Conservation (phyloP, 2,797 vertebrate genomes). For the Esox masquinongy region DNA sequence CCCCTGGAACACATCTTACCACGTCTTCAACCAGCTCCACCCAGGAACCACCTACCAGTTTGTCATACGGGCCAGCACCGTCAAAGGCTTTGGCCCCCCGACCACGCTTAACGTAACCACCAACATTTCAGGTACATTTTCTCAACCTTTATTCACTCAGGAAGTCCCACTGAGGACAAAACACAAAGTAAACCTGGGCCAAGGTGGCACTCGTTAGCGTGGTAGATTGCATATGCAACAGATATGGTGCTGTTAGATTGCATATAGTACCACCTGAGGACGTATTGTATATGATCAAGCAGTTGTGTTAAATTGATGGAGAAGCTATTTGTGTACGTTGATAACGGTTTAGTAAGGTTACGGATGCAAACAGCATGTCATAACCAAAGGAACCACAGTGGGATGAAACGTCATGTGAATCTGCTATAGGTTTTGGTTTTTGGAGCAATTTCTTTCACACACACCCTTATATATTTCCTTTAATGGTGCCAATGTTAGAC, state of each 20-base stretch:
- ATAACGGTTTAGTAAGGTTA: background rate
- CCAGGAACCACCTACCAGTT: constrained; percentile 97
- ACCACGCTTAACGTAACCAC: constrained; percentile 94
- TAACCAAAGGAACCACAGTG: background rate
- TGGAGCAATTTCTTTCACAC: background rate
- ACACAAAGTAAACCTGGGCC: background rate
- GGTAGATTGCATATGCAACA: background rate
- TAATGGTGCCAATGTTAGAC: background rate
- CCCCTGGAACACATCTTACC: constrained; percentile 89
- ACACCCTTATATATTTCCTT: background rate
- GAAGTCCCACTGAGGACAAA: background rate
- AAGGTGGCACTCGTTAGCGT: background rate
- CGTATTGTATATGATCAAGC: no score
- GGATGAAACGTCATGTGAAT: background rate
- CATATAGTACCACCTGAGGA: background rate
- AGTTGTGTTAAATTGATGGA: background rate
- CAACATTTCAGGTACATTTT: constrained; percentile 90
- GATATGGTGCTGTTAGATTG: background rate
- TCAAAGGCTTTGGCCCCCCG: constrained; percentile 92
- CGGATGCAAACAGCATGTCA: background rate
- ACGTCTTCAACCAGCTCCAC: constrained; percentile 90
- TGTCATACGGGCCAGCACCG: constrained; percentile 90
- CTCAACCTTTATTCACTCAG: background rate
- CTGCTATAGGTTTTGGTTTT: background rate
- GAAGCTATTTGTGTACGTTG: background rate